phyloP scores from a whole-genome alignment of 2,888 invertebrate species.

The Catocala nupta region DNA sequence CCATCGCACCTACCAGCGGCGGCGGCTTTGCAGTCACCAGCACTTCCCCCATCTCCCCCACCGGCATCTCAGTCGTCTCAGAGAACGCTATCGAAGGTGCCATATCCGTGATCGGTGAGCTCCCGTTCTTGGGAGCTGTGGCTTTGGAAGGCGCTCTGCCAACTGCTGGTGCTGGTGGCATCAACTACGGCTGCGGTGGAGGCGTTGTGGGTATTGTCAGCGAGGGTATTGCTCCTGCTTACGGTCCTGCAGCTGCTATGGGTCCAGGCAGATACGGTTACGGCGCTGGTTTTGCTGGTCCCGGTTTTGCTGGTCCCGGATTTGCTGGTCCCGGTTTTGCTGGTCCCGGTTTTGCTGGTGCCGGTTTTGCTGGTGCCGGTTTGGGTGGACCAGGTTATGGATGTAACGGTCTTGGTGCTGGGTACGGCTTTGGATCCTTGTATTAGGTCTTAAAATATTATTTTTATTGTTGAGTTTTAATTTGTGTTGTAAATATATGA shows the following conservation, averaged over 20 bases:
- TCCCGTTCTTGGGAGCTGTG: conserved; percentile 49
- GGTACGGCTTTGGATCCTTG: conserved; percentile 20
- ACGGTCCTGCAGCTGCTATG: conserved; percentile 9
- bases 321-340: not conserved
- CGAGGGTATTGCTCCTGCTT: conserved; percentile 23
- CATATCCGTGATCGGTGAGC: conserved; percentile 34
- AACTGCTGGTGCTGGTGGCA: conserved; percentile 46
- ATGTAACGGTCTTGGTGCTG: conserved; percentile 10
- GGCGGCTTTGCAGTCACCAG: conserved; percentile 31
- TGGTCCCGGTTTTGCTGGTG: conserved; percentile 9
- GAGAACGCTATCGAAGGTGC: conserved; percentile 46
- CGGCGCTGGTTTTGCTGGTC: conserved; percentile 11
- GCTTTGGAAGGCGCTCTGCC: conserved; percentile 35
- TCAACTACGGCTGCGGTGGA: conserved; percentile 53
- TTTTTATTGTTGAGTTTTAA: conserved; percentile 7
- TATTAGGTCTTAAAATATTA: conserved; percentile 21
- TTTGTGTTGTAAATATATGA: conserved; percentile 12
- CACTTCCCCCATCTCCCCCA: conserved; percentile 23
- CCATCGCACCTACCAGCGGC: conserved; percentile 21
- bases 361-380: conserved; percentile 11
- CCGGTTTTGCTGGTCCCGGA: conserved; percentile 2
- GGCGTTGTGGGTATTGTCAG: conserved; percentile 44
- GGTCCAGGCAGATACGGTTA: conserved; percentile 17
- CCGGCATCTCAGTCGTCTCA: conserved; percentile 30
- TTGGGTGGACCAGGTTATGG: not conserved